Evolutionary conservation across 2,113 vertebrate species (phyloP).

Genomic region (Pollimyrus isidori): DNA sequence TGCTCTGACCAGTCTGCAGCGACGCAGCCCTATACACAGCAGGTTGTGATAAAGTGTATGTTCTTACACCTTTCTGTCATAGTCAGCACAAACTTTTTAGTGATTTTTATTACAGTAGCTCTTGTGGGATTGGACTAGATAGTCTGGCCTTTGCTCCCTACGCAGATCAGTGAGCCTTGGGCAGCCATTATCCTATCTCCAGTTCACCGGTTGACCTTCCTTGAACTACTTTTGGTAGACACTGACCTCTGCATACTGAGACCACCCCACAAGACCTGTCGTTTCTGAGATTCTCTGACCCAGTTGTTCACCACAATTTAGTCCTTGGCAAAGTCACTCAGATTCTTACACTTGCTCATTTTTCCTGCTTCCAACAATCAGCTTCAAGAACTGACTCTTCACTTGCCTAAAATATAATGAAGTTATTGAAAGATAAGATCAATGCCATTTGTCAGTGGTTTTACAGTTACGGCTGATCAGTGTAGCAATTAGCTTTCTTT

Average conservation of each 20-base stretch:
- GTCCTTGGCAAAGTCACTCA: neutral
- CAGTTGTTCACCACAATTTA: neutral
- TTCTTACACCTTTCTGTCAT: neutral
- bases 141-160: neutral
- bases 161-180: neutral
- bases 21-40: neutral
- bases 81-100: too few species aligned
- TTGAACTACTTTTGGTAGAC: neutral
- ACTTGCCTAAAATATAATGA: neutral
- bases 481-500: neutral
- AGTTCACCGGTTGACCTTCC: neutral
- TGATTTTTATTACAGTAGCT: neutral
- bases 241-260: neutral
- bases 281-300: neutral
- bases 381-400: neutral
- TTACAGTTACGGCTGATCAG: neutral
- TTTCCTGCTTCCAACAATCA: neutral
- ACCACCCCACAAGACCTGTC: neutral
- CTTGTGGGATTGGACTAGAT: neutral
- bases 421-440: neutral
- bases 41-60: neutral
- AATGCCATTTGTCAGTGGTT: neutral
- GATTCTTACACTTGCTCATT: neutral
- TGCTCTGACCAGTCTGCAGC: neutral
- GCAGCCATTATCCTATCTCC: neutral